Evolutionary conservation across 2,888 invertebrate species (phyloP).

Genomic region (Pandemis corylana): DNA sequence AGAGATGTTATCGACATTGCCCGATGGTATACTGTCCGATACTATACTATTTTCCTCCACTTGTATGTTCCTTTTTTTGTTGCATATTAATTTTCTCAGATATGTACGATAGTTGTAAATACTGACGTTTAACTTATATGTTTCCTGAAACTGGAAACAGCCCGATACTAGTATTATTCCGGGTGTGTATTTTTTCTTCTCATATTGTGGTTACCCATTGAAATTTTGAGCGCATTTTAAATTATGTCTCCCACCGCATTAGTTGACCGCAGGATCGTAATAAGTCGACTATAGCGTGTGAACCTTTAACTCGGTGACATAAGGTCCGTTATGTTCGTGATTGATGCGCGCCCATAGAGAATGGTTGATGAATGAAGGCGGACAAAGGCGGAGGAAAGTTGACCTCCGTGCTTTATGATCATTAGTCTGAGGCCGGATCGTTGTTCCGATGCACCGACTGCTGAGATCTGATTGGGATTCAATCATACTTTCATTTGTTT

Average conservation of each 20-base stretch:
- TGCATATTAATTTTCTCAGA: too few species aligned
- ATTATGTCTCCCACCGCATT: constrained; percentile 5
- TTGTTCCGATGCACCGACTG: constrained; percentile 15
- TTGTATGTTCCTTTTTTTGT: too few species aligned
- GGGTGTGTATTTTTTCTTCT: neutral
- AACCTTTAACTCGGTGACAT: constrained; percentile 11
- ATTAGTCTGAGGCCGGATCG: constrained; percentile 12
- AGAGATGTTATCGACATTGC: neutral
- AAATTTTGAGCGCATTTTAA: constrained; percentile 13
- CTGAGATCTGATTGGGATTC: constrained; percentile 11
- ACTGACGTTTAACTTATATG: too few species aligned
- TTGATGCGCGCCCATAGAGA: constrained; percentile 5
- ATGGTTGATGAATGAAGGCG: constrained; percentile 16
- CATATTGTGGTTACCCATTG: constrained; percentile 18
- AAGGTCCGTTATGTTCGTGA: constrained; percentile 15
- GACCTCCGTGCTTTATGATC: constrained; percentile 27
- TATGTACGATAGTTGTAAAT: too few species aligned
- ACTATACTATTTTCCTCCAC: neutral
- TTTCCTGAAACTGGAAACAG: neutral
- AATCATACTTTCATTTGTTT: constrained; percentile 9
- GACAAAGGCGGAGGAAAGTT: constrained; percentile 23
- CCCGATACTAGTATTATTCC: neutral
- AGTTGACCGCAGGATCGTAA: constrained; percentile 14
- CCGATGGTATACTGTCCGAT: neutral
- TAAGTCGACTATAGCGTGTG: constrained; percentile 1